Evolutionary conservation across 2,888 invertebrate genomes (phyloP).

Genomic region (Acronicta leporina): DNA sequence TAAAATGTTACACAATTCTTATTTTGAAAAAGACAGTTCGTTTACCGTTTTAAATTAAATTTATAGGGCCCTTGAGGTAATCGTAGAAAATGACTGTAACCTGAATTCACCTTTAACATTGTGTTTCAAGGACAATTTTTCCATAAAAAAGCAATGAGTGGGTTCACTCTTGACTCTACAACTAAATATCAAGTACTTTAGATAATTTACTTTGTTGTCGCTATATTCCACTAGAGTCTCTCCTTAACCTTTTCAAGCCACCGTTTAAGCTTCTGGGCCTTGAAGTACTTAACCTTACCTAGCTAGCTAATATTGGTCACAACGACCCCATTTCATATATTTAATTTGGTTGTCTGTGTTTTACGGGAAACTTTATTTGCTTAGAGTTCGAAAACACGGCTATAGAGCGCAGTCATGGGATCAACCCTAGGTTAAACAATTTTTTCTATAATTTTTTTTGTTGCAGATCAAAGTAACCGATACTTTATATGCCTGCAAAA

Average conservation of each 20-base stretch:
- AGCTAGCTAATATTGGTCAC: constrained; percentile 26
- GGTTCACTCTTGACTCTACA: constrained; percentile 49
- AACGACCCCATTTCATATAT: constrained; percentile 31
- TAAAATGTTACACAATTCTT: too few species aligned
- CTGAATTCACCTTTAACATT: constrained; percentile 9
- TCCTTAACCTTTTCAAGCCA: constrained; percentile 52
- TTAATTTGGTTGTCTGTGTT: constrained; percentile 36
- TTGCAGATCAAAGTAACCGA: too few species aligned
- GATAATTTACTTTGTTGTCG: constrained; percentile 58
- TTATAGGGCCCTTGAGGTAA: too few species aligned
- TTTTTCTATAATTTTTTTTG: too few species aligned
- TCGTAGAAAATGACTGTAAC: constrained; percentile 29
- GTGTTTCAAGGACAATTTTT: constrained; percentile 2
- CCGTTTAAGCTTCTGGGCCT: constrained; percentile 37
- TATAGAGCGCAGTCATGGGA: too few species aligned
- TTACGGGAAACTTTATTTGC: too few species aligned
- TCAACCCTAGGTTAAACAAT: too few species aligned
- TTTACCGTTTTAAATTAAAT: constrained; percentile 5
- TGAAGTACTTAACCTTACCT: constrained; percentile 46
- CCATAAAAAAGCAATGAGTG: constrained; percentile 41
- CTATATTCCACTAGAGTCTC: constrained; percentile 42
- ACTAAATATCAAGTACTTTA: constrained; percentile 56
- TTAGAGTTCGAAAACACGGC: too few species aligned
- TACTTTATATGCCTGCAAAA: too few species aligned
- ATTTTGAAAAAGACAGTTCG: too few species aligned